Evolutionary conservation across 2,113 vertebrate species (phyloP).

Genomic region (Periophthalmodon schlosseri): DNA sequence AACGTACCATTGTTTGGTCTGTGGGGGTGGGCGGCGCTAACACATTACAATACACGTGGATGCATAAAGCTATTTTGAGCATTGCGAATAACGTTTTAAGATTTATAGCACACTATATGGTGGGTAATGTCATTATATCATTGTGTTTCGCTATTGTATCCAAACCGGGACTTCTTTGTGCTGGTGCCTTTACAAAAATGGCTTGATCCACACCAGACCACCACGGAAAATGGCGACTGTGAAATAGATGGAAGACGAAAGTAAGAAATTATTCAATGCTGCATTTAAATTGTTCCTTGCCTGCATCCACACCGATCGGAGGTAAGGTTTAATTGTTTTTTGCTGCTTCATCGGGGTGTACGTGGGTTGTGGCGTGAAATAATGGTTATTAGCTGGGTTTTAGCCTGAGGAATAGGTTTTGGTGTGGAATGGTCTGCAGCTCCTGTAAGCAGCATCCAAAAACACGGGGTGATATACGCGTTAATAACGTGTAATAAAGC

Average conservation of each 20-base stretch:
- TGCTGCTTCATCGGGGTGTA: slow-evolving; percentile 21
- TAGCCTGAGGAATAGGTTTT: slow-evolving; percentile 69
- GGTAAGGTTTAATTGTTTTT: slow-evolving; percentile 67
- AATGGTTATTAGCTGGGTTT: slow-evolving; percentile 51
- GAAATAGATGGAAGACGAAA: slow-evolving; percentile 85
- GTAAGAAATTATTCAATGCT: slow-evolving; percentile 81
- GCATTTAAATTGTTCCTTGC: slow-evolving; percentile 59
- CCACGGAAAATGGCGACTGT: slow-evolving; percentile 85
- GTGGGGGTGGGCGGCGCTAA: slow-evolving; percentile 48
- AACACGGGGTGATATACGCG: slow-evolving; percentile 65
- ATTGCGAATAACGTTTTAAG: no score
- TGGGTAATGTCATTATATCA: neutral
- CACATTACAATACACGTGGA: slow-evolving; percentile 25
- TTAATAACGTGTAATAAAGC: slow-evolving; percentile 31
- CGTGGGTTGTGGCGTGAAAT: slow-evolving; percentile 16
- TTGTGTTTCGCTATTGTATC: neutral
- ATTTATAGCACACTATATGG: neutral
- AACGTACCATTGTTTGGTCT: slow-evolving; percentile 62
- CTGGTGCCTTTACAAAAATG: slow-evolving; percentile 64
- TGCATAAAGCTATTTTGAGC: slow-evolving; percentile 3
- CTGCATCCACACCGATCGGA: slow-evolving; percentile 61
- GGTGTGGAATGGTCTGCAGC: slow-evolving; percentile 75
- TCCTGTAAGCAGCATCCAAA: slow-evolving; percentile 78
- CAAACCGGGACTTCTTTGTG: neutral
- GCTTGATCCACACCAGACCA: slow-evolving; percentile 77